Percentiles rank a stretch among this genome's conserved stretches.
Evolutionary conservation across 2,888 invertebrate species (phyloP).

Genomic region (Athetis lepigone): DNA sequence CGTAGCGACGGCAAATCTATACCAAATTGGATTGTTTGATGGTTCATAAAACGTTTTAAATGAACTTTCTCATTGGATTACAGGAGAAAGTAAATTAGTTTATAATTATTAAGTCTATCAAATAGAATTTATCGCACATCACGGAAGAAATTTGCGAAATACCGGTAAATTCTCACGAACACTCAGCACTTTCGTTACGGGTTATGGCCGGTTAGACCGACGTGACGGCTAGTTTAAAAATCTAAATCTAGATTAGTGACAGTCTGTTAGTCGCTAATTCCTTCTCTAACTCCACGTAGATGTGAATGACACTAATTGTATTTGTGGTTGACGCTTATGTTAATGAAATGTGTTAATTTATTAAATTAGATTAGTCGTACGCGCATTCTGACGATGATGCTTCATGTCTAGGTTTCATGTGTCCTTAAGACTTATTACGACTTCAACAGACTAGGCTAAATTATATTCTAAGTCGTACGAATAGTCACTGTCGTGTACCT

Average conservation of each 20-base stretch:
- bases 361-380: conserved; percentile 40
- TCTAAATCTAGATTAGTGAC: conserved; percentile 18
- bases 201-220: not conserved
- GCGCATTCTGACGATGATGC: conserved; percentile 5
- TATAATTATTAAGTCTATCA: conserved; percentile 39
- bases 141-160: conserved; percentile 22
- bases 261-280: conserved; percentile 13
- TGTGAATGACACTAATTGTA: conserved; percentile 42
- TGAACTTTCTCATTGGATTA: conserved; percentile 39
- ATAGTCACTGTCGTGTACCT: too few relatives aligned
- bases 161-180: conserved; percentile 26
- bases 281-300: conserved; percentile 12
- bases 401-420: not conserved
- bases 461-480: too few relatives aligned
- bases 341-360: conserved; percentile 52
- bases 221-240: not conserved
- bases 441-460: too few relatives aligned
- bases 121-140: conserved; percentile 39
- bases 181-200: not conserved
- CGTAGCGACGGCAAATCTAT: conserved; percentile 6
- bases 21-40: conserved; percentile 24
- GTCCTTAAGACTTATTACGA: not conserved
- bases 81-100: conserved; percentile 50
- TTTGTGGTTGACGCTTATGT: conserved; percentile 37
- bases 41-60: conserved; percentile 34